These are phyloP conservation scores for Plusia festucae DNA, from an alignment of 2,888 invertebrate species.

Conservation along the genomic window DNA sequence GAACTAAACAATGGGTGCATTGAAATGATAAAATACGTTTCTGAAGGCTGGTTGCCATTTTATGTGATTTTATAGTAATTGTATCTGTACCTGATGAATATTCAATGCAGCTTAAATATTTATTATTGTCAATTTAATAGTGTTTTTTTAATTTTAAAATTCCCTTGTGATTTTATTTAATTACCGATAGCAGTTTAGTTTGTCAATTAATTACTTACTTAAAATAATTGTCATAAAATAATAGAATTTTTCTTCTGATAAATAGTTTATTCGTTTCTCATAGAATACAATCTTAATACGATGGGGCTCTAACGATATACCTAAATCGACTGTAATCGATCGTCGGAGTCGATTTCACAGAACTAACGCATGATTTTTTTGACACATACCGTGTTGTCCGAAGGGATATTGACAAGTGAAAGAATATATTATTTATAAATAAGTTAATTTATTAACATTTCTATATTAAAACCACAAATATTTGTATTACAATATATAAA, in stretches of 20 bases:
- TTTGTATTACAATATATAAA: background rate
- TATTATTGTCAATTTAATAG: background rate
- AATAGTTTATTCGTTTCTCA: too few relatives aligned
- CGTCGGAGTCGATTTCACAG: background rate
- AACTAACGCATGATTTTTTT: background rate
- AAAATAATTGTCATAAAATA: too few relatives aligned
- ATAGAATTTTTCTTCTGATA: too few relatives aligned
- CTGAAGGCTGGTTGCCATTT: conserved; percentile 25
- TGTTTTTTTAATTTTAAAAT: too few relatives aligned
- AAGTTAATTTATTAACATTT: conserved; percentile 6
- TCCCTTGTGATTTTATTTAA: too few relatives aligned
- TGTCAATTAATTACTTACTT: too few relatives aligned
- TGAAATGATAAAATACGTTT: conserved; percentile 70
- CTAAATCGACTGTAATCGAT: background rate
- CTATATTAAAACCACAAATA: background rate
- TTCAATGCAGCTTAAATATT: background rate
- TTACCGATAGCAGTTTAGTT: too few relatives aligned
- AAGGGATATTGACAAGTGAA: background rate
- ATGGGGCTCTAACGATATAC: background rate
- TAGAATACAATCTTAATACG: too few relatives aligned
- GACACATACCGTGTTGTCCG: background rate
- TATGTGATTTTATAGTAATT: conserved; percentile 26
- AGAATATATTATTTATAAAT: background rate
- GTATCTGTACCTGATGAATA: conserved; percentile 18
- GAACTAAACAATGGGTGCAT: conserved; percentile 71